Conservation (phyloP, 2,113 vertebrate species). For the Eidolon helvum region DNA sequence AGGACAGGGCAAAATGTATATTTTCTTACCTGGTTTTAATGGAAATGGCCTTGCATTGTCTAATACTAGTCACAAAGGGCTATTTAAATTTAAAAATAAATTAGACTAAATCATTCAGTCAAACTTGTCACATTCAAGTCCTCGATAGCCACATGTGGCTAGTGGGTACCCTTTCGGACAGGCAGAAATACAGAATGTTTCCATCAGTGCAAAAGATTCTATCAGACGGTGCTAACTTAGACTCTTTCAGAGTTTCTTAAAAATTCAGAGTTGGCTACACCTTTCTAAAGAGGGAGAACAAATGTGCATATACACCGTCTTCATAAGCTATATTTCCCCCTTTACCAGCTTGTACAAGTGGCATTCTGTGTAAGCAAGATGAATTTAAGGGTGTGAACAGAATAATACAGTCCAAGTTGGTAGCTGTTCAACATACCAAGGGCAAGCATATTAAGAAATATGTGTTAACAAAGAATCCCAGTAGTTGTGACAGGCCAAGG, state of each 20-base stretch:
- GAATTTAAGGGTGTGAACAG: not conserved
- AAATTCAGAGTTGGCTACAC: not conserved
- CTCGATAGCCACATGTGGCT: not conserved
- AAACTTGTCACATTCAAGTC: too few species aligned
- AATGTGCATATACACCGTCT: not conserved
- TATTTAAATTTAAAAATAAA: not conserved
- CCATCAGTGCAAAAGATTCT: not conserved
- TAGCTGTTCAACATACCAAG: not conserved
- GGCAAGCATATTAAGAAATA: not conserved
- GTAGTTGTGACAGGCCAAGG: not conserved
- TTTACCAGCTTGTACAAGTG: not conserved
- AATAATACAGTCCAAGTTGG: accelerated
- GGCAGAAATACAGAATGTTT: not conserved
- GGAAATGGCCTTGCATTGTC: not conserved
- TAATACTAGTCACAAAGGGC: not conserved
- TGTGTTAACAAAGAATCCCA: not conserved
- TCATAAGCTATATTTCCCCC: not conserved
- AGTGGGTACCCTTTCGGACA: not conserved
- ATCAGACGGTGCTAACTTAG: not conserved
- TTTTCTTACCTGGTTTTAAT: not conserved
- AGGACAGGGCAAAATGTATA: not conserved
- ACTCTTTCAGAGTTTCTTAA: not conserved
- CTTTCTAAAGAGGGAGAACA: not conserved
- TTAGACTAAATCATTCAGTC: not conserved
- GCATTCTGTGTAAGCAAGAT: not conserved